Evolutionary conservation across 2,113 vertebrate species (phyloP).

Genomic region (Callospermophilus lateralis): DNA sequence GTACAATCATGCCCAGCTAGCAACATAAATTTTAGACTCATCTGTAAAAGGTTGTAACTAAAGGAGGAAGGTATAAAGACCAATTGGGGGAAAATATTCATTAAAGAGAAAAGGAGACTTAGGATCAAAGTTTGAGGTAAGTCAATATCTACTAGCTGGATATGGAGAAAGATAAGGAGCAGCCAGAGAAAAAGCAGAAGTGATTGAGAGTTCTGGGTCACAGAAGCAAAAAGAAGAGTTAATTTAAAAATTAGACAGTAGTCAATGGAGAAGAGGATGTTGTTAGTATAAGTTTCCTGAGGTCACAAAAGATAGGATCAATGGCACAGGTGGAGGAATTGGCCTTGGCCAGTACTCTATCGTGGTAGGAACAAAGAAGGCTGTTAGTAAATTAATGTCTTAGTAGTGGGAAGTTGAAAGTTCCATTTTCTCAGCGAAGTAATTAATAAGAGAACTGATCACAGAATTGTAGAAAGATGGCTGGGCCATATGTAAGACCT

Average conservation of each 20-base stretch:
- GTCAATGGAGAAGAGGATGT: conserved; percentile 38
- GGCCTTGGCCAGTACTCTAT: not conserved
- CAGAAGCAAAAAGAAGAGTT: conserved; percentile 32
- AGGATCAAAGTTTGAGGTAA: conserved; percentile 39
- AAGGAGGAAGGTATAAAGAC: conserved; percentile 34
- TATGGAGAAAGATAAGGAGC: not conserved
- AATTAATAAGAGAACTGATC: not conserved
- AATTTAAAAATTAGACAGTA: conserved; percentile 10
- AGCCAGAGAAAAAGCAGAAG: not conserved
- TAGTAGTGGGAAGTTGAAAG: not conserved
- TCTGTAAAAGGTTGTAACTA: not conserved
- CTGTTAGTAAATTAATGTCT: not conserved
- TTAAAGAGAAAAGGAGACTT: conserved; percentile 37
- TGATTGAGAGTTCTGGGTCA: conserved; percentile 4
- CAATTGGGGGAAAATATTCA: conserved; percentile 6
- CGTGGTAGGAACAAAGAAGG: not conserved
- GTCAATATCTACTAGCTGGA: not conserved
- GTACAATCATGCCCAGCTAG: not conserved
- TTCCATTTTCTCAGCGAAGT: conserved; percentile 49
- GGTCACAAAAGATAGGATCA: conserved; percentile 22
- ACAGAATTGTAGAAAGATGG: not conserved
- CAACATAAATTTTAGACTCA: conserved; percentile 48
- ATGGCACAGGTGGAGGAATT: not conserved
- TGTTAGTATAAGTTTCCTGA: conserved; percentile 21
- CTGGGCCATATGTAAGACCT: not conserved